These are phyloP conservation scores for Maniola jurtina DNA, from an alignment of 1,140 invertebrate species.

Conservation along the genomic window DNA sequence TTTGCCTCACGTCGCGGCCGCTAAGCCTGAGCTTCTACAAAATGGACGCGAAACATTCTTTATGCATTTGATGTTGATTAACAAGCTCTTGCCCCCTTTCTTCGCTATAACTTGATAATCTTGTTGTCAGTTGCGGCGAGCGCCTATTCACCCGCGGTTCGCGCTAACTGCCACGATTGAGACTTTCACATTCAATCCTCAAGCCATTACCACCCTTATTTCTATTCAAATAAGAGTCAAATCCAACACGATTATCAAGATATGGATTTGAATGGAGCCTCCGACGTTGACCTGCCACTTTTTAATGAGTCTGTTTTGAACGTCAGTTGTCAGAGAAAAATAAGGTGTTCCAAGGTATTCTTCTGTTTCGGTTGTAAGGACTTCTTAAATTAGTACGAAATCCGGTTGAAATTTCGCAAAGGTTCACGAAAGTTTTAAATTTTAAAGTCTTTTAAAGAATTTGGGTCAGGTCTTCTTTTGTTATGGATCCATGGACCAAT, in stretches of 20 bases:
- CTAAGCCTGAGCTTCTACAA: no score
- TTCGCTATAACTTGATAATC: slow-evolving; percentile 48
- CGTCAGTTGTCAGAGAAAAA: slow-evolving; percentile 22
- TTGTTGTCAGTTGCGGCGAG: slow-evolving; percentile 44
- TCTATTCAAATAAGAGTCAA: slow-evolving; percentile 8
- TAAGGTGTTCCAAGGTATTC: slow-evolving; percentile 10
- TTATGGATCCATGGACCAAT: no score
- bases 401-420: no score
- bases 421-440: no score
- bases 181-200: slow-evolving; percentile 10
- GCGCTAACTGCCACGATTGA: slow-evolving; percentile 36
- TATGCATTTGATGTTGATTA: slow-evolving; percentile 21
- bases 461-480: no score
- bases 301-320: slow-evolving; percentile 31
- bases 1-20: no score
- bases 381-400: not conserved
- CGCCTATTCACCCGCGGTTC: slow-evolving; percentile 31
- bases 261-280: slow-evolving; percentile 26
- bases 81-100: slow-evolving; percentile 38
- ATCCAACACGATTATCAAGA: slow-evolving; percentile 14
- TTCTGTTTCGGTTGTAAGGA: slow-evolving; percentile 19
- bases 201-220: slow-evolving; percentile 16
- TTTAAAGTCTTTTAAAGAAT: no score
- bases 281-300: slow-evolving; percentile 27
- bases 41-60: not conserved